Evolutionary conservation across 2,797 vertebrate genomes (phyloP).

Genomic region (Acipenser ruthenus): DNA sequence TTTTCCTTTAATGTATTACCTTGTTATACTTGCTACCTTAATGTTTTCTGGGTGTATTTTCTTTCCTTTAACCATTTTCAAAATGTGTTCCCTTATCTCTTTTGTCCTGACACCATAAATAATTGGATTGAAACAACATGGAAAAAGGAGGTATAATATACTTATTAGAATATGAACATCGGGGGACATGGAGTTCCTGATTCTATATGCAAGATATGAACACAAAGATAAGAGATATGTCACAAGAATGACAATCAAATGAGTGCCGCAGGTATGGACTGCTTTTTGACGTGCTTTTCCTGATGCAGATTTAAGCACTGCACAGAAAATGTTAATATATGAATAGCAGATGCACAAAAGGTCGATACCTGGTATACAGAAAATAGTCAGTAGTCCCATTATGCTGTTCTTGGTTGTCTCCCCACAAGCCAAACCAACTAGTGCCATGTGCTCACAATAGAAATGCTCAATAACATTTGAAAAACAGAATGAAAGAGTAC

Average conservation of each 20-base stretch:
- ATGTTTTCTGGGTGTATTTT: too few species aligned
- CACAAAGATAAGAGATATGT: slow-evolving; percentile 28
- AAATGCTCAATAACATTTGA: slow-evolving; percentile 45
- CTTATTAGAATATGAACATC: slow-evolving; percentile 32
- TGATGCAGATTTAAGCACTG: slow-evolving; percentile 34
- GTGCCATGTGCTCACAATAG: slow-evolving; percentile 60
- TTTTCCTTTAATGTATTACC: too few species aligned
- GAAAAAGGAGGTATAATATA: slow-evolving; percentile 37
- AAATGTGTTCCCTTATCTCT: slow-evolving; percentile 37
- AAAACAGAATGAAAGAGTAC: slow-evolving; percentile 35
- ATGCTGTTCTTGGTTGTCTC: slow-evolving; percentile 32
- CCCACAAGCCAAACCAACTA: slow-evolving; percentile 47
- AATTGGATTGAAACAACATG: slow-evolving; percentile 44
- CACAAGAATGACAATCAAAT: slow-evolving; percentile 42
- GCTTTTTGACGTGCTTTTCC: slow-evolving; percentile 33
- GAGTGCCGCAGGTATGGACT: slow-evolving; percentile 47
- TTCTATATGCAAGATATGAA: slow-evolving; percentile 42
- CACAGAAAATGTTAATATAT: slow-evolving; percentile 46
- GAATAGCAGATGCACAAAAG: slow-evolving; percentile 41
- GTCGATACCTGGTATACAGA: slow-evolving; percentile 39
- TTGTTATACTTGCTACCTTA: too few species aligned
- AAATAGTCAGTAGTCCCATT: slow-evolving; percentile 35
- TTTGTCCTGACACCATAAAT: slow-evolving; percentile 47
- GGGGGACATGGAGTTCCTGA: slow-evolving; percentile 32
- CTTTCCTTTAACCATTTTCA: slow-evolving; percentile 31